Evolutionary conservation across 1,140 invertebrate genomes (phyloP), one percentile per base, ranked within the genome.

Genomic region (Himalopsyche phryganea): DNA sequence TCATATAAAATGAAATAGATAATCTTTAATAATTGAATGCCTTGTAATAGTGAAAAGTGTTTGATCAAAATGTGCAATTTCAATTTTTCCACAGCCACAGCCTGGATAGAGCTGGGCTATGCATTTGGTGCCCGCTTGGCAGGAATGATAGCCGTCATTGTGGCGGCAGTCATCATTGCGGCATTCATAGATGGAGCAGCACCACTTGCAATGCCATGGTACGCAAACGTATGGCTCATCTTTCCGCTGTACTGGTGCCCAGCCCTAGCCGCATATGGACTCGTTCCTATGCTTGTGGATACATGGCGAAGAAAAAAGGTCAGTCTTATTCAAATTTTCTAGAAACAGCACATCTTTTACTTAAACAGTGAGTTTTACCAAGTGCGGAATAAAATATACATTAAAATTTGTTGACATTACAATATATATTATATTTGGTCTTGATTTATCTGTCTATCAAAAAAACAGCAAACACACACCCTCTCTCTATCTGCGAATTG

Each of bases 211-310:
- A 60, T 60, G 58, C 58, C 58, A 11, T 60, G 58, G 58, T 60
- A 36, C 32, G 17, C 51, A 9, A 49, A 60, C 19, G 58, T 60
- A 4, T 60, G 58, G 58, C 40, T 60, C 6, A 49, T 60, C 18
- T 60, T 60, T 19, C 58, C 58, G 6, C 18, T 55, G 6, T 60
- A 60, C 18, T 60, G 58, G 58, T 60, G 58, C 46, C 58, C 58
- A 14, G 48, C 36, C 36, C 13, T 60, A 1, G 51, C 36, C 1
- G 38, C 32, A 1, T 50, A 44, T 36, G 51, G 46, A 14, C 2
- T 55, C 1, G 50, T 60, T 9, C 51, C 52, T 14, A 20, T 36
- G 32, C 40, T 60, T 10, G 47, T 60, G 2, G 47, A 60, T 35
- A 50, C 36, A 11, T 60, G 52, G 58, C 48, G 51, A 42, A 17